These are phyloP conservation scores for Linurgus olivaceus DNA, from an alignment of 2,797 vertebrate species.

Conservation along the genomic window DNA sequence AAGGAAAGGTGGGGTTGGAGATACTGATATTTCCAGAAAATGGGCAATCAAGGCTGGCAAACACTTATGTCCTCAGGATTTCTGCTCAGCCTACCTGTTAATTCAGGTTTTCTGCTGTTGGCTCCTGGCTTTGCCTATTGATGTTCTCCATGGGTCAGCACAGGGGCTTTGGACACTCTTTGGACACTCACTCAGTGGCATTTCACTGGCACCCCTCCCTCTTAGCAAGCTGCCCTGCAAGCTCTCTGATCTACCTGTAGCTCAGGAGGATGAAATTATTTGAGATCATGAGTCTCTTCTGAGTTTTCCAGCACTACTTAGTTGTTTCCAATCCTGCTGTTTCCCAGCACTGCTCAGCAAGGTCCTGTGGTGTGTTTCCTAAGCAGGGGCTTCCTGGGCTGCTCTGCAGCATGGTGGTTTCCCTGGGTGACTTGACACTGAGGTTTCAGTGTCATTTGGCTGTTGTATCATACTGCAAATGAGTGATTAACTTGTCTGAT, in stretches of 20 bases:
- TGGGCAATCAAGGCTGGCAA: neutral
- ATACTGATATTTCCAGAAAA: neutral
- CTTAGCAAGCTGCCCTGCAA: neutral
- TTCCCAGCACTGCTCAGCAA: neutral
- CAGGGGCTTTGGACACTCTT: neutral
- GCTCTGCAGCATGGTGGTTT: neutral
- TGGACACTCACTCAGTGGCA: too few species aligned
- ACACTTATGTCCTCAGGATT: neutral
- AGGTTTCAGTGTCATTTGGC: neutral
- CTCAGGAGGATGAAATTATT: neutral
- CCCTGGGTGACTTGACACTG: neutral
- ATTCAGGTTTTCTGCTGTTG: neutral
- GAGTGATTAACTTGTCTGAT: neutral
- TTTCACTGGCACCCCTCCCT: neutral
- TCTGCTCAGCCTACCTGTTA: neutral
- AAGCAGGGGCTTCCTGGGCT: fast-evolving
- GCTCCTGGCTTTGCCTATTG: neutral
- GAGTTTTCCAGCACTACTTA: neutral
- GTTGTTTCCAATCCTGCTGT: neutral
- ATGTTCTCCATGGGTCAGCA: fast-evolving
- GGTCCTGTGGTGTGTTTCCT: neutral
- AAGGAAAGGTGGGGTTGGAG: neutral
- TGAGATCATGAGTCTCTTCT: neutral
- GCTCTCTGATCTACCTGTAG: neutral
- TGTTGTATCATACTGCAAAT: neutral